Evolutionary conservation across 2,797 vertebrate species (phyloP), one percentile per base, ranked within the genome.

Genomic region (Pseudochromis fuscus): DNA sequence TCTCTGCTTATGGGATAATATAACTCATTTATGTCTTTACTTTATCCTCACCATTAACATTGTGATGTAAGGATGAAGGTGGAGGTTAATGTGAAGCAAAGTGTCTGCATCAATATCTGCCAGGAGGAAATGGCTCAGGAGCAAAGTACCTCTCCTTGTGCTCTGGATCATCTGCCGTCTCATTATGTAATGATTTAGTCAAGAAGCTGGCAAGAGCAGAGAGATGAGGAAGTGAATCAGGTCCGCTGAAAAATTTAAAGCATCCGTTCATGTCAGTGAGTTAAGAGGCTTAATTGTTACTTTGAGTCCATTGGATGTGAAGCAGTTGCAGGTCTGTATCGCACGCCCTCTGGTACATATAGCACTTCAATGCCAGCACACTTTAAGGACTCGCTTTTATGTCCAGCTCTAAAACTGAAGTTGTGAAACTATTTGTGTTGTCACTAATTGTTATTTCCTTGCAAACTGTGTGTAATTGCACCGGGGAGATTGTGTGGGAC

Each of bases 31-130:
- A 63, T 76, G 44, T 60, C 55, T 79, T 82, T 79, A 62, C 64
- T 76, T 84, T 79, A 81, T 75, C 38, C 49, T n/a, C 21, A 37
- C 67, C 82, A 82, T 78, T 86, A 85, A 83, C 87, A 86, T 80
- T 82, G 79, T 74, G 76, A 89, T 76, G 60, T 72, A 69, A 81
- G 71, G 72, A 81, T 81, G 75, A 79, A 84, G 79, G 84, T 73
- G 66, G 57, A 84, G 83, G 82, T 82, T 88, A 88, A 85, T 83
- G 78, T 70, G 75, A 79, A 74, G 67, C 65, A 84, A 87, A 88
- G 50, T 75, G 75, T 64, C 48, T 71, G 58, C 78, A 88, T 90
- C 86, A 83, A 77, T 89, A 86, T 87, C 78, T 84, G 82, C 78
- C 80, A 80, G 63, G 58, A 72, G 56, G 24, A 89, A 86, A 85